Conservation (phyloP, 2,113 vertebrate genomes). For the Catharus bicknelli region DNA sequence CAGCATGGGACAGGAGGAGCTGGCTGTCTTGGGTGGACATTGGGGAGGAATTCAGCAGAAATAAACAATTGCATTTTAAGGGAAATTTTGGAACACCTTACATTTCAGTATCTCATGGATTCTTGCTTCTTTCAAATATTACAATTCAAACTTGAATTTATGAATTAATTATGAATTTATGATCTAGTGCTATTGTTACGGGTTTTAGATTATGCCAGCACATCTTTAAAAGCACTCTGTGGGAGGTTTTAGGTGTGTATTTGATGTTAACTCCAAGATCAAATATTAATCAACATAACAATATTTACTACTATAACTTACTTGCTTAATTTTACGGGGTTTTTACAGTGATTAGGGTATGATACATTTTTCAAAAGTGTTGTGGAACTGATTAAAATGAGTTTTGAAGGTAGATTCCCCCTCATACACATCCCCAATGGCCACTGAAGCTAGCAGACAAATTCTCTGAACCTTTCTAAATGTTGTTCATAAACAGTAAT, state of each 20-base stretch:
- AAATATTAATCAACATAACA: background rate
- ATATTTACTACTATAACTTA: background rate
- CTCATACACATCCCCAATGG: background rate
- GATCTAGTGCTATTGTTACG: background rate
- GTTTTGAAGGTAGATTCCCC: background rate
- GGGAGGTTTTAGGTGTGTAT: background rate
- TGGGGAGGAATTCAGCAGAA: background rate
- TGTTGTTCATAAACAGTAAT: background rate
- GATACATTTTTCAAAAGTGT: background rate
- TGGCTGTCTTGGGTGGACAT: background rate
- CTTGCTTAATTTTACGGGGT: background rate
- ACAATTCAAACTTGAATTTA: background rate
- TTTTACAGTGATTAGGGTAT: background rate
- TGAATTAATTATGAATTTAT: background rate
- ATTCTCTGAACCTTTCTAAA: background rate
- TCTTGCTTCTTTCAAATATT: background rate
- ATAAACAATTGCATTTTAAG: background rate
- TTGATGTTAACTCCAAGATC: background rate
- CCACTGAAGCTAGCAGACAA: background rate
- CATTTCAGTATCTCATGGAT: background rate
- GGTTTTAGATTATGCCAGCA: background rate
- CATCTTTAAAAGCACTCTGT: background rate
- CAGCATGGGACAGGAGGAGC: background rate
- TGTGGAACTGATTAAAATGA: background rate
- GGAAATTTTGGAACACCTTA: background rate